A percentile compares a stretch with the other conserved stretches of the same genome.
These are phyloP conservation scores for Rhagologus leucostigma DNA, from an alignment of 2,113 vertebrate species.

Conservation along the genomic window DNA sequence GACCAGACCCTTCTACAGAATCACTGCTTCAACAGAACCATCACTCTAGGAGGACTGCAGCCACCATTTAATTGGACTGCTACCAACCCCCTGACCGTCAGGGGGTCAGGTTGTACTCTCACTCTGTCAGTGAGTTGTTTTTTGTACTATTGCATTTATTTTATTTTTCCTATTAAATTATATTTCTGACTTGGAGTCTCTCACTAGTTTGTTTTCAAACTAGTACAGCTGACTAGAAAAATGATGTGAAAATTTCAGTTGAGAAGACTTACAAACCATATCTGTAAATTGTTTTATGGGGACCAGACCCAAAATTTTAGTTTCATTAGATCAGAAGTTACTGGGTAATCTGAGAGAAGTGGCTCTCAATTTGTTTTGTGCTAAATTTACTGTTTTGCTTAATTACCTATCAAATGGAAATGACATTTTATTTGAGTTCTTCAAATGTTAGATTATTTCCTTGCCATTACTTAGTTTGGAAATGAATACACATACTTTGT, in stretches of 20 bases:
- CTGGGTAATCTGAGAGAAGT: neutral
- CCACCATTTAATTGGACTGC: too few species aligned
- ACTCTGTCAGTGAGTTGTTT: too few species aligned
- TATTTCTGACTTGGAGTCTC: too few species aligned
- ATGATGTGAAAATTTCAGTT: neutral
- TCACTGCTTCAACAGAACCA: too few species aligned
- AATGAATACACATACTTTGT: neutral
- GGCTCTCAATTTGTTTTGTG: neutral
- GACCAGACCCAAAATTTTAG: neutral
- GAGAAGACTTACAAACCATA: neutral
- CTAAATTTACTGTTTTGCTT: neutral
- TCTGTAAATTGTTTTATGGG: neutral
- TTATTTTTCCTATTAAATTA: too few species aligned
- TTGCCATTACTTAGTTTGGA: neutral
- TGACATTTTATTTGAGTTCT: neutral
- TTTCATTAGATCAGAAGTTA: neutral
- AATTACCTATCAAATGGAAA: neutral
- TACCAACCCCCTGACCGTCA: too few species aligned
- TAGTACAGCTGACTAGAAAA: neutral
- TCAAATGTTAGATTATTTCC: neutral
- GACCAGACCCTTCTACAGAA: too few species aligned
- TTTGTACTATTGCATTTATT: too few species aligned
- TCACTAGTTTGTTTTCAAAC: too few species aligned
- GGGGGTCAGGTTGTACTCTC: too few species aligned
- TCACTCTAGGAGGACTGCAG: too few species aligned